Evolutionary conservation across 2,888 invertebrate species (phyloP), one percentile per base, ranked within the genome.

Genomic region (Agrochola macilenta): DNA sequence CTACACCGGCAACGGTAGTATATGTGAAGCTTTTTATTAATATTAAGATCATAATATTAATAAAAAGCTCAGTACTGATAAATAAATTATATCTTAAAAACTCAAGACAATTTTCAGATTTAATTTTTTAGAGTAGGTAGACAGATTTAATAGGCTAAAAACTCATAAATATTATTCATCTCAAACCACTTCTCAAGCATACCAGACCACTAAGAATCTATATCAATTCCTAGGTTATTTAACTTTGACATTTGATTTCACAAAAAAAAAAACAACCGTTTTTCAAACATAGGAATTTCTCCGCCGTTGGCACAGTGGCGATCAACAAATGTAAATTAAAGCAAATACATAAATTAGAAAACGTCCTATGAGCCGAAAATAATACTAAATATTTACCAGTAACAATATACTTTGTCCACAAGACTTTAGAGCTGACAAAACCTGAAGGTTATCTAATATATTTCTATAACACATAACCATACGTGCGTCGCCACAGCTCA

Each of bases 231-330:
- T 20, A 69, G 69, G 79, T 82, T 69, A 39, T 83, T 82, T 64
- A 64, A 82, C 83, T 79, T 76, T 82, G 83, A 64, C 68, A 79
- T 79, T 79, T 68, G 35, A 69, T 9, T 23, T 52, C 9, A 20
- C 0, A 52, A 20, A 52, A n/a, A 57, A 54, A 54, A 54, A 54
- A 54, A 23, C 23, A 54, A 9, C 11, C n/a, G 11, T 54, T n/a
- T n/a, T n/a, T 54, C 11, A n/a, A n/a, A n/a, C n/a, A 54, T 11
- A 54, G 11, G 23, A 52, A 61, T 77, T 69, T 77, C 0, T 26
- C 12, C 9, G n/a, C 14, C n/a, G 4, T 12, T 49, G 11, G 14
- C 26, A 2, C 4, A n/a, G 23, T 9, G 7, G 20, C 4, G 2
- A 17, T 5, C 35, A 35, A 20, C 17, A 30, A 58, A 58, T 26